These are phyloP conservation scores for Chelonia mydas DNA, from an alignment of 2,797 vertebrate species.

Conservation along the genomic window DNA sequence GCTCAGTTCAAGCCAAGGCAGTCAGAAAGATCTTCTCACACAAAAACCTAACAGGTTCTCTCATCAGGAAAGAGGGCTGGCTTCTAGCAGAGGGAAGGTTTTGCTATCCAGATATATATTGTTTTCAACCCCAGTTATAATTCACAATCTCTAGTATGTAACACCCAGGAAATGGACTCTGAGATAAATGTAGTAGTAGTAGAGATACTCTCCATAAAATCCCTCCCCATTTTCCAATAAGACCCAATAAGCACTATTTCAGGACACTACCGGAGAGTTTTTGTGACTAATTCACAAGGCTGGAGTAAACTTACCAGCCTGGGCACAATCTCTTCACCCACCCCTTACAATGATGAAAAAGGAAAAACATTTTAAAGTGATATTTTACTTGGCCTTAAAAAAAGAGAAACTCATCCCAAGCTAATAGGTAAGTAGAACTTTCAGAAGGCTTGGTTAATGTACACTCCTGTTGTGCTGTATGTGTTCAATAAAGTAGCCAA, in stretches of 20 bases:
- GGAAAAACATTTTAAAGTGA: not conserved
- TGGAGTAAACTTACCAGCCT: not conserved
- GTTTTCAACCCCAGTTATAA: not conserved
- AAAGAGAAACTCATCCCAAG: not conserved
- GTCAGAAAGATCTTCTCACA: not conserved
- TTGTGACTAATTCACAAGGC: not conserved
- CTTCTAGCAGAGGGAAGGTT: not conserved
- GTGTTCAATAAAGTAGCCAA: not conserved
- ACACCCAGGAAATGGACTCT: not conserved
- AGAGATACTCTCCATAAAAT: not conserved
- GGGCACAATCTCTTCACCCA: not conserved
- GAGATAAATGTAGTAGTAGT: not conserved
- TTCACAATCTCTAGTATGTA: not conserved
- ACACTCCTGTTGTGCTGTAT: not conserved
- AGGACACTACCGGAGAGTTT: not conserved
- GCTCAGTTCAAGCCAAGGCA: not conserved
- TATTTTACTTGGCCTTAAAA: not conserved
- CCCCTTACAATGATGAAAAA: not conserved
- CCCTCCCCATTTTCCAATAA: not conserved
- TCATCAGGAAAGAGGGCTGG: not conserved
- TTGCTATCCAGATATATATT: not conserved
- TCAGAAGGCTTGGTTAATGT: not conserved
- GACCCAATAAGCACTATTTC: not conserved
- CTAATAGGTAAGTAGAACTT: not conserved
- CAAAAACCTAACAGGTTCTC: not conserved